Base-by-base conservation (phyloP, 2,888 invertebrate genomes). In the Gnatocerus cornutus region DNA sequence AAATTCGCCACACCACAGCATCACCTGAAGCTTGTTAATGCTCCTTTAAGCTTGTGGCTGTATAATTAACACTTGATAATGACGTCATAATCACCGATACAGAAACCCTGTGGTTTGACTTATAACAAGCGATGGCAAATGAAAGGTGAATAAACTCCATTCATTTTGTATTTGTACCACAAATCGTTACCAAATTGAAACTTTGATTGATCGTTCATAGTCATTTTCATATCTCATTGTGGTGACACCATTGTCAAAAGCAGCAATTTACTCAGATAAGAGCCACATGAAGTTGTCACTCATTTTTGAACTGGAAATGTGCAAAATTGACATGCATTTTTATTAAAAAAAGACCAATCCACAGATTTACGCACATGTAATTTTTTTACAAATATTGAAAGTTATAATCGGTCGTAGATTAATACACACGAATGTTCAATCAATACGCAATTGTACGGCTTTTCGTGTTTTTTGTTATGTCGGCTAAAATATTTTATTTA, bases 11-110 rank as follows among this genome's bases (percentile, higher is more conserved):
- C 39, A 55, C 43, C 56, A 43, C 56, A 43, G 43, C 43, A 56
- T 56, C 56, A 56, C 56, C 56, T 56, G 56, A 56, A 56, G 56
- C 56, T 56, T 43, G 56, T 27, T 56, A 56, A 56, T 56, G 56
- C 56, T 29, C 56, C 56, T 56, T 56, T 56, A 56, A 56, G 43
- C 56, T 55, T 56, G 56, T 41, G 56, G 56, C 27, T 56, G 41
- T 56, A 56, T 56, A 56, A 56, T 56, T 43, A 56, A 56, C 56
- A 56, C 56, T 56, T 56, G 55, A 55, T 56, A 56, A 41, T 56
- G 43, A 56, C 56, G 43, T 56, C 56, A 56, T 43, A 41, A 56
- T 56, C 56, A 56, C 43, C 41, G 7, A 55, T 55, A 30, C 39
- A 55, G 30, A 37, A 39, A 16, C 52, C 16, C 37, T 14, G 37